Percentiles rank a stretch among this genome's conserved stretches.
Conservation (phyloP, 2,888 invertebrate species). For the Gortyna flavago region DNA sequence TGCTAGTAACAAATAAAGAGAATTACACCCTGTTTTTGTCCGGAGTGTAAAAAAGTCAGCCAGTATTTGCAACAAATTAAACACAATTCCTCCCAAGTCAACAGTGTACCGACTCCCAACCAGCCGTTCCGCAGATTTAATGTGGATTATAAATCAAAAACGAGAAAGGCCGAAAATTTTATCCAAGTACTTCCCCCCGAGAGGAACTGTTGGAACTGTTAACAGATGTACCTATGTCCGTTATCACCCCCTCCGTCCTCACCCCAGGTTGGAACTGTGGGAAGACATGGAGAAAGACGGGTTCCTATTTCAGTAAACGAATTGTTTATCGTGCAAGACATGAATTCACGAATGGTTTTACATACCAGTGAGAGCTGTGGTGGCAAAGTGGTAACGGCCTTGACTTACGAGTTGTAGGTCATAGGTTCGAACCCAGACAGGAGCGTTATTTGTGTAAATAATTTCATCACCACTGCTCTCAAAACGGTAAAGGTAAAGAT, state of each 20-base stretch:
- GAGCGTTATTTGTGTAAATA: no score
- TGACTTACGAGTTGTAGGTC: no score
- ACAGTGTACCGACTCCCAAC: constrained; percentile 41
- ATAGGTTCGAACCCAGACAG: no score
- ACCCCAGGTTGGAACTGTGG: background rate
- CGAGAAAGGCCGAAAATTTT: constrained; percentile 66
- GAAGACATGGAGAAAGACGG: background rate
- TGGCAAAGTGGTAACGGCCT: no score
- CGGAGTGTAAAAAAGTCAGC: background rate
- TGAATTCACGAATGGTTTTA: background rate
- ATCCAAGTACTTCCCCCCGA: constrained; percentile 51
- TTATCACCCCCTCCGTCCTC: constrained; percentile 32
- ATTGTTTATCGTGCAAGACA: background rate
- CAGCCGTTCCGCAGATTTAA: constrained; percentile 68
- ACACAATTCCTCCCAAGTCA: constrained; percentile 19
- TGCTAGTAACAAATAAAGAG: no score
- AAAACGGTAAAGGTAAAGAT: no score
- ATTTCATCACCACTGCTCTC: no score
- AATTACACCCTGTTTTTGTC: background rate
- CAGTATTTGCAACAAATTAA: background rate
- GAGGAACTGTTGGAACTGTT: constrained; percentile 46
- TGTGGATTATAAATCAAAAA: constrained; percentile 75
- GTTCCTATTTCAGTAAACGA: background rate
- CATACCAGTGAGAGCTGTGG: no score
- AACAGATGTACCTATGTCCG: constrained; percentile 57